These are phyloP conservation scores for Catharus minimus DNA, from an alignment of 2,113 vertebrate genomes.

Conservation along the genomic window DNA sequence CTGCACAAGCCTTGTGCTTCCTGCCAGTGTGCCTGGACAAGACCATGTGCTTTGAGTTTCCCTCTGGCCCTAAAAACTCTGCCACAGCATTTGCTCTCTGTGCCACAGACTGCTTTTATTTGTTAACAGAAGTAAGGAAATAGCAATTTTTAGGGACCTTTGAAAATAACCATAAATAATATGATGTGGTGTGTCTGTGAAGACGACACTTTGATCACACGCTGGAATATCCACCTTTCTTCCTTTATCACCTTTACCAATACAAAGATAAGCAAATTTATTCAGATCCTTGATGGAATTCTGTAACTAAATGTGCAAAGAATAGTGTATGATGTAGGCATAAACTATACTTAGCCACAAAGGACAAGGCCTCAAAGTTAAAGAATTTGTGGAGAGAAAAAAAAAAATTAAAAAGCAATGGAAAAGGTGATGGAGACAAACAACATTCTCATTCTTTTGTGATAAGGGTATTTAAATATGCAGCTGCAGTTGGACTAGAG, in stretches of 20 bases:
- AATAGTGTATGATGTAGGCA: neutral
- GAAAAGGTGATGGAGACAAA: neutral
- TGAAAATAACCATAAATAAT: neutral
- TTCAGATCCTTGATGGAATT: neutral
- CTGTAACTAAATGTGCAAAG: neutral
- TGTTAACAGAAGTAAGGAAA: neutral
- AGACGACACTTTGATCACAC: neutral
- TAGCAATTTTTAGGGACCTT: neutral
- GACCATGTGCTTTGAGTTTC: rapidly evolving
- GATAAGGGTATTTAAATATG: neutral
- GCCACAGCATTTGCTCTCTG: rapidly evolving
- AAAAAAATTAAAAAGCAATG: neutral
- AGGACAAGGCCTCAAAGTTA: neutral
- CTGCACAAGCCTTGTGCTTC: rapidly evolving
- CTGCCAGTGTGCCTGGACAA: neutral
- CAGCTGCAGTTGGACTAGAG: neutral
- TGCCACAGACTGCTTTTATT: neutral
- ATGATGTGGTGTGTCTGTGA: neutral
- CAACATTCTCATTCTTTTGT: neutral
- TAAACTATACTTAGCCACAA: neutral
- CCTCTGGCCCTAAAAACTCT: neutral
- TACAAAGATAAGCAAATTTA: neutral
- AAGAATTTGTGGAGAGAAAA: neutral
- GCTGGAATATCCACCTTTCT: neutral
- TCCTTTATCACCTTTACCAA: neutral